Base-by-base conservation (phyloP, 2,797 vertebrate genomes). In the Bradypus variegatus region DNA sequence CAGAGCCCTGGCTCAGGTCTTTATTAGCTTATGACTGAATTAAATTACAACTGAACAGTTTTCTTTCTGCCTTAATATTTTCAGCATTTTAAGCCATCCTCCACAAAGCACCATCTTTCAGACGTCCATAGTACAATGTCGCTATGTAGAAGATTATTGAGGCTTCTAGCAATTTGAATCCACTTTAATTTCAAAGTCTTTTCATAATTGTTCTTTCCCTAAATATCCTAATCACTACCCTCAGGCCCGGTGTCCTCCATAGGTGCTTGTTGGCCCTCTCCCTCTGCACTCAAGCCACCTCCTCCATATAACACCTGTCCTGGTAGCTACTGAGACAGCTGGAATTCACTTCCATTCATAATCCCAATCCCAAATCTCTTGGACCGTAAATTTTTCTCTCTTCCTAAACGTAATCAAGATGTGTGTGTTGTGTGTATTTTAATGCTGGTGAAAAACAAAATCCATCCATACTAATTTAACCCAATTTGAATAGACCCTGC, bases 141-240 rank as follows among this genome's bases (percentile, higher is more conserved):
- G 78, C 75, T 79, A 21, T 72, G 72, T 31, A 65, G 82, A 89
- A 86, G 18, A 77, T 50, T 89, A 70, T n/a, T 55, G 55, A 95
- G 55, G 21, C 27, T 92, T 91, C 53, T 38, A 72, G 45, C 29
- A 93, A 89, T 78, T 50, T 41, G 89, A 83, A n/a, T 77, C 87
- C 76, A 90, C 67, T 88, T 88, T 86, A 60, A 72, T 41, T 81
- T 86, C 89, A 89, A 95, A 87, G 81, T 27, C 88, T 88, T 70
- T 91, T 76, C 72, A 64, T 27, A 78, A 86, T 8, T 85, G 31
- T 48, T 70, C 85, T 80, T 85, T 89, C 64, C 72, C 58, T 85
- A 77, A n/a, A 77, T 45, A 60, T 6, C 38, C 53, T 38, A 27
- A 8, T 50, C 79, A 41, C 75, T 31, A 77, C 4, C 27, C 50